A percentile compares a stretch with the other conserved stretches of the same genome.
Evolutionary conservation across 2,888 invertebrate genomes (phyloP).

Genomic region (Kryphioiulus occultus): DNA sequence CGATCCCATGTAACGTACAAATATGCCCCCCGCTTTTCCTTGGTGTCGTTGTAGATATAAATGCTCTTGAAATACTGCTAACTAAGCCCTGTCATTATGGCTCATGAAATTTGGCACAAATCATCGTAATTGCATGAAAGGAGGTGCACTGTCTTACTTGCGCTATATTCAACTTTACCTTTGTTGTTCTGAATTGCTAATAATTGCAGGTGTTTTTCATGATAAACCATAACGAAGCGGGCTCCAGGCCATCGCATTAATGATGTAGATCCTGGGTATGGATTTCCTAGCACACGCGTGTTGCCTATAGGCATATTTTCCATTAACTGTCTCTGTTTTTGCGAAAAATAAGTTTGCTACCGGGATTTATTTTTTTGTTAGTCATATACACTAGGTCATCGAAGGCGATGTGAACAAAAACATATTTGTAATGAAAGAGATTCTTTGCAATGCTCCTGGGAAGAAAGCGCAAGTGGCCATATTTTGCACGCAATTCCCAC

Average conservation of each 20-base stretch:
- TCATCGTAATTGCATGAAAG: not conserved
- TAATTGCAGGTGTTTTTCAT: not conserved
- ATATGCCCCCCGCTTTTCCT: too few species aligned
- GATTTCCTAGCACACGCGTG: not conserved
- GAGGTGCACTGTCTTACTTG: not conserved
- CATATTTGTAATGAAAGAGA: not conserved
- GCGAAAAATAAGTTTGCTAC: not conserved
- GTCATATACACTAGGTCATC: not conserved
- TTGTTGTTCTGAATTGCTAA: conserved; percentile 10
- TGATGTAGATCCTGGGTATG: not conserved
- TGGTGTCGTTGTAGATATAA: too few species aligned
- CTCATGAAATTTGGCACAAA: not conserved
- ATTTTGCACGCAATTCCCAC: not conserved
- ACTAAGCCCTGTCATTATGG: not conserved
- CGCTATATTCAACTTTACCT: not conserved
- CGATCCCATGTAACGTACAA: too few species aligned
- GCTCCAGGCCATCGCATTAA: not conserved
- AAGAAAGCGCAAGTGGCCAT: not conserved
- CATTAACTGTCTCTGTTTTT: not conserved
- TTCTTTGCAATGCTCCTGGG: too few species aligned
- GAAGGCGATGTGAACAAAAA: not conserved
- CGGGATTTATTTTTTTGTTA: not conserved
- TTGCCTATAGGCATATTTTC: not conserved
- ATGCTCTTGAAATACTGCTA: too few species aligned
- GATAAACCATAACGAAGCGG: not conserved